Evolutionary conservation across 1,140 invertebrate species (phyloP).

Genomic region (Trachymyrmex cornetzi): DNA sequence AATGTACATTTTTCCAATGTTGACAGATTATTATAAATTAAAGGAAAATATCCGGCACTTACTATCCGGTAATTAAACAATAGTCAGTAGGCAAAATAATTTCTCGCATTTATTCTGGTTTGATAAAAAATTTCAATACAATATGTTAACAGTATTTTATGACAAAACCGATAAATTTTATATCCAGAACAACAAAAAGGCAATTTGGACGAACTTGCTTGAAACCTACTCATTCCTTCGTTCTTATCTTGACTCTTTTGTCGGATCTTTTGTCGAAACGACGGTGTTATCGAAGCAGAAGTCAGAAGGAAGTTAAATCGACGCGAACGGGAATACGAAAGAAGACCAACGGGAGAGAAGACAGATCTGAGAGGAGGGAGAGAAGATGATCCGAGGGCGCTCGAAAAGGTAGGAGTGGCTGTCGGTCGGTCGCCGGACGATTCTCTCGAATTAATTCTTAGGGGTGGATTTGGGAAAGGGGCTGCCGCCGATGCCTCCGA

Average conservation of each 20-base stretch:
- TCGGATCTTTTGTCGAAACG: constrained; percentile 61
- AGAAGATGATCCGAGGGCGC: constrained; percentile 54
- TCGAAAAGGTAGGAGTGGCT: constrained; percentile 76
- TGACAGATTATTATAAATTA: background rate
- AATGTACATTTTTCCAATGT: background rate
- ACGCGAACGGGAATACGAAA: constrained; percentile 75
- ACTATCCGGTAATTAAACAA: background rate
- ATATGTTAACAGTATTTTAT: background rate
- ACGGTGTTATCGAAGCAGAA: constrained; percentile 78
- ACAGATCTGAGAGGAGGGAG: constrained; percentile 49
- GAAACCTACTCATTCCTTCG: constrained; percentile 6
- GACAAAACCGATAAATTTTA: background rate
- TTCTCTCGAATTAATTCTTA: constrained; percentile 87
- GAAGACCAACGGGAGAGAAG: constrained; percentile 68
- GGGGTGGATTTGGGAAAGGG: constrained; percentile 82
- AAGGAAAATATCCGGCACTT: background rate
- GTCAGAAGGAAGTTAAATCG: constrained; percentile 79
- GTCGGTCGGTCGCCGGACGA: constrained; percentile 84
- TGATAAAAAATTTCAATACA: background rate
- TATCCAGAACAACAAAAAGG: background rate
- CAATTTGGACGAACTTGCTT: constrained; percentile 16
- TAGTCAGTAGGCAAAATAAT: background rate
- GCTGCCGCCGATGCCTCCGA: constrained; percentile 57
- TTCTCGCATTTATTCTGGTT: background rate
- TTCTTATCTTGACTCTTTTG: constrained; percentile 63